These are phyloP conservation scores for Paraplagusia blochii DNA, from an alignment of 2,113 vertebrate genomes.

Conservation along the genomic window DNA sequence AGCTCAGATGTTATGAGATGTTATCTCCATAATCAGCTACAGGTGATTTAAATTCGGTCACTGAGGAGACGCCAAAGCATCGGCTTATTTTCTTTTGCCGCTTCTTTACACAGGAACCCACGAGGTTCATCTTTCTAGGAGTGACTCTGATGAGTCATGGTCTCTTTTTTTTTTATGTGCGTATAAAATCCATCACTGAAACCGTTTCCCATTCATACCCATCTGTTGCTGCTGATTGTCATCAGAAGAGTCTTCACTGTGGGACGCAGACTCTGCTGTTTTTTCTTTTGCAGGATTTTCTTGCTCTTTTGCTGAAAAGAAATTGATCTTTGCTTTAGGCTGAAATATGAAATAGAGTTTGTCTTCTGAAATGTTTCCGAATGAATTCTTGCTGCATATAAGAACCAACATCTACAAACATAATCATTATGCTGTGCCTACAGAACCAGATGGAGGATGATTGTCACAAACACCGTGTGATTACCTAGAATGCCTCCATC, in stretches of 20 bases:
- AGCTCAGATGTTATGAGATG: too few species aligned
- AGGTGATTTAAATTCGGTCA: too few species aligned
- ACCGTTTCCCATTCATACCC: slow-evolving; percentile 11
- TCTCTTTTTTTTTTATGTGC: neutral
- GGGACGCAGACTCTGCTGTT: slow-evolving; percentile 15
- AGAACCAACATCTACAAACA: neutral
- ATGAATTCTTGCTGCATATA: neutral
- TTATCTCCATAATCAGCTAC: too few species aligned
- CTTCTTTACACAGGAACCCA: neutral
- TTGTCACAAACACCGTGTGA: slow-evolving; percentile 5
- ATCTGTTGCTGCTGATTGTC: slow-evolving; percentile 2
- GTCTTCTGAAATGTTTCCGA: neutral
- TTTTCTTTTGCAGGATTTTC: slow-evolving; percentile 25
- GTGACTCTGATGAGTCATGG: neutral
- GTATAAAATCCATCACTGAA: neutral
- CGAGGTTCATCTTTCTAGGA: neutral
- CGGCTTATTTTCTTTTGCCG: too few species aligned
- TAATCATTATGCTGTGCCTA: neutral
- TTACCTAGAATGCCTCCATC: slow-evolving; percentile 40
- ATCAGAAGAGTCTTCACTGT: slow-evolving; percentile 11
- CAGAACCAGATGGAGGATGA: slow-evolving; percentile 25
- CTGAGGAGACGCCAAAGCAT: too few species aligned
- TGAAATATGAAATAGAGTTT: neutral
- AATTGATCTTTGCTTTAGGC: neutral
- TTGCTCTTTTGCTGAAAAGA: slow-evolving; percentile 32